Base-by-base conservation (phyloP, 2,797 vertebrate genomes). In the Podargus strigoides region DNA sequence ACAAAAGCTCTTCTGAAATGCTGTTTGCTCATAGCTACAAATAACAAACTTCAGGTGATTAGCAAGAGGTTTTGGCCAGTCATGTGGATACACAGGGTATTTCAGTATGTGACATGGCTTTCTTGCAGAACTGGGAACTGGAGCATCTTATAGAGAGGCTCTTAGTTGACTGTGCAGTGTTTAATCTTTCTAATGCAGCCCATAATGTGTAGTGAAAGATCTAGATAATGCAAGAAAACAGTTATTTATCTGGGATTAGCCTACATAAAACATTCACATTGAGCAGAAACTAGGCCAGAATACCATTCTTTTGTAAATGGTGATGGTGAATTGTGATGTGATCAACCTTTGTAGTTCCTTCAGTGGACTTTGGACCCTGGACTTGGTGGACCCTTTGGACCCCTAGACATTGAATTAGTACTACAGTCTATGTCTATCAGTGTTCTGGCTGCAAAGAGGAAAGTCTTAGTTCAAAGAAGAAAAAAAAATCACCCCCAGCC, bases 231-330 rank as follows among this genome's bases (percentile, higher is more conserved):
- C 80, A 69, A 77, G 93, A 91, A 97, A 97, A 89, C 77, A 83
- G 92, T 96, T 96, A 94, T 94, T 95, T 95, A 92, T 95, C 97
- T 96, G 80, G 78, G 93, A 96, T 91, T 93, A 95, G 75, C 96
- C 95, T 97, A 95, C 76, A 93, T 92, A 87, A 94, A 91, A 82
- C 77, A 64, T 81, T 52, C 91, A 75, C 82, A 77, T 27, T 75
- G 49, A 67, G 53, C 26, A 73, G 74, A 85, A 96, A 93, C 37
- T 83, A 81, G 94, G 88, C 60, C 88, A 93, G 72, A 89, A 90
- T 72, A 78, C 53, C 86, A 81, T 73, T 93, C 49, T 90, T 85
- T 90, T 87, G n/a, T 93, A 78, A 85, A 83, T 74, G 70, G 67
- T 88, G 74, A 47, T 72, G 68, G 55, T 87, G 46, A 76, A 68